phyloP scores from a whole-genome alignment of 2,797 vertebrate genomes.

The Pelochelys cantorii region DNA sequence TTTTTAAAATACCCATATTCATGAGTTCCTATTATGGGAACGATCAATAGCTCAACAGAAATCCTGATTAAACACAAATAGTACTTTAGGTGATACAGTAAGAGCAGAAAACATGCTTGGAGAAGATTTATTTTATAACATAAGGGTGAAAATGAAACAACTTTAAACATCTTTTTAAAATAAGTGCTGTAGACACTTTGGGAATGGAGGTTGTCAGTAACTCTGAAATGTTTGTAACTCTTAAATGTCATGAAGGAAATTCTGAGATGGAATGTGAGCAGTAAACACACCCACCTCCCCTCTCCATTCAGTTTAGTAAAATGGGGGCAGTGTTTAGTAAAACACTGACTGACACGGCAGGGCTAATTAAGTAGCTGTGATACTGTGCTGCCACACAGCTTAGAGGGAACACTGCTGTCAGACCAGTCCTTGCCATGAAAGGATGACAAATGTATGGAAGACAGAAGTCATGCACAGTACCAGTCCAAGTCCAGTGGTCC shows the following conservation, averaged over 20 bases:
- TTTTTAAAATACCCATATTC: slow-evolving; percentile 29
- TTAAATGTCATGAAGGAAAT: accelerated
- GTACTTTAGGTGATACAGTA: not conserved
- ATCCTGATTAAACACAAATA: slow-evolving; percentile 11
- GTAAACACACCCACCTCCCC: not conserved
- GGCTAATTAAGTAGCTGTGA: too few species aligned
- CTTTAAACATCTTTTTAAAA: not conserved
- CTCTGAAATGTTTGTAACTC: too few species aligned
- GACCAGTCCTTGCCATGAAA: not conserved
- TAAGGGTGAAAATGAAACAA: not conserved
- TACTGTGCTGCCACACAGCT: too few species aligned
- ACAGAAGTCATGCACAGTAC: not conserved
- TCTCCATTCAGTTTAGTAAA: not conserved
- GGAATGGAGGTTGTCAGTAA: too few species aligned
- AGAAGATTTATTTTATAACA: not conserved
- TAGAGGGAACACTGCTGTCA: not conserved
- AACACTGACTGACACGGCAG: too few species aligned
- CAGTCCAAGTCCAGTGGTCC: not conserved
- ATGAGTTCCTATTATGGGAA: slow-evolving; percentile 18
- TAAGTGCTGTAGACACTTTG: too few species aligned
- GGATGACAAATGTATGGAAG: not conserved
- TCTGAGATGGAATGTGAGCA: not conserved
- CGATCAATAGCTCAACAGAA: not conserved
- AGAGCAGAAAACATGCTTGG: not conserved
- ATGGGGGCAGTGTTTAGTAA: not conserved